Conservation (phyloP, 2,113 vertebrate genomes). For the Pteruthius melanotis region DNA sequence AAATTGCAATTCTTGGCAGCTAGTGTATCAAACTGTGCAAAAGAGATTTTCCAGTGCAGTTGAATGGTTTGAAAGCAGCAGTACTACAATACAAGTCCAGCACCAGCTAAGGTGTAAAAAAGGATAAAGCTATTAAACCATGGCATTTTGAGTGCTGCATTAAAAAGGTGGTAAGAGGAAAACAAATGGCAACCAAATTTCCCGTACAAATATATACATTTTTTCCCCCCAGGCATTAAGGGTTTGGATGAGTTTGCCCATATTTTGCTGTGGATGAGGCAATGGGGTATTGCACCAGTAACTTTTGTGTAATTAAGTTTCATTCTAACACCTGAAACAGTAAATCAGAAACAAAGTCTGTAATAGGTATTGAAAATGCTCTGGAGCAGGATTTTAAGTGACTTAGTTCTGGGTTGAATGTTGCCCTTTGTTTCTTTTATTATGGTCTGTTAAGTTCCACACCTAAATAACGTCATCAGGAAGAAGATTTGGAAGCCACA, state of each 20-base stretch:
- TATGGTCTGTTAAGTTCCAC: background rate
- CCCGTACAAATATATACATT: too few species aligned
- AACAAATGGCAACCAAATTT: background rate
- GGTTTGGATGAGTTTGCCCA: background rate
- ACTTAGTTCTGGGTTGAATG: background rate
- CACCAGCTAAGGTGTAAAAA: background rate
- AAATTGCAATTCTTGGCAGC: slow-evolving; percentile 19
- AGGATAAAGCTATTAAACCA: slow-evolving; percentile 8
- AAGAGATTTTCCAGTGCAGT: background rate
- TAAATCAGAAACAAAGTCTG: background rate
- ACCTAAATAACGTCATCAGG: background rate
- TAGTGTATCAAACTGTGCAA: slow-evolving; percentile 35
- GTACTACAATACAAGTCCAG: background rate
- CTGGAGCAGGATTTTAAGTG: background rate
- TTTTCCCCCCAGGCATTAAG: background rate
- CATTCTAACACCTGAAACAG: background rate
- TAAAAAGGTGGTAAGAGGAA: background rate
- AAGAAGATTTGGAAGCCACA: background rate
- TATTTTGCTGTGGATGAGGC: background rate
- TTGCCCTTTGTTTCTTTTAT: background rate
- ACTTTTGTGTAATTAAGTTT: background rate
- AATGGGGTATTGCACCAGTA: background rate
- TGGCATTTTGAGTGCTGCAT: slow-evolving; percentile 19
- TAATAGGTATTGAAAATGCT: background rate
- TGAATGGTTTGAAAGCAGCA: background rate